Conservation (phyloP, 1,140 invertebrate species). For the Sycobia sp. region DNA sequence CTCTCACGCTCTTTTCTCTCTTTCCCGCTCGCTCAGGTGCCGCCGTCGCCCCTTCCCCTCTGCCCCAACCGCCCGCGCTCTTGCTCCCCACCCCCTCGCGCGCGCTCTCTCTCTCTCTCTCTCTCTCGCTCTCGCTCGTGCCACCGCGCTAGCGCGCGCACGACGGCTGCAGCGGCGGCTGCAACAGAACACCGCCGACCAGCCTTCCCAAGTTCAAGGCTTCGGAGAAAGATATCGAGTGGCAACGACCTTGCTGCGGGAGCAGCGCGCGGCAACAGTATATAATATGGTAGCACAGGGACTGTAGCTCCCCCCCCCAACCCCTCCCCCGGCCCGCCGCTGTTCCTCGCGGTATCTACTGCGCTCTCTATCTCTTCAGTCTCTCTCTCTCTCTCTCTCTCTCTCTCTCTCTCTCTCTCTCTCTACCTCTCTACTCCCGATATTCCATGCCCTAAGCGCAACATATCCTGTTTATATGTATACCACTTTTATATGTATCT, state of each 20-base stretch:
- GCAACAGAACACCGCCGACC: too few relatives aligned
- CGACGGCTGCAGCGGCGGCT: too few relatives aligned
- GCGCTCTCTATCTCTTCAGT: too few relatives aligned
- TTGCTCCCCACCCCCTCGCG: not conserved
- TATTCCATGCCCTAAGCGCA: too few relatives aligned
- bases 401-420: too few relatives aligned
- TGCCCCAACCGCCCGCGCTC: not conserved
- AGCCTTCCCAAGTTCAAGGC: slow-evolving; percentile 27
- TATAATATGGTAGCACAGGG: too few relatives aligned
- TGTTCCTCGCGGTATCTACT: not conserved
- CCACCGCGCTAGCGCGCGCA: not conserved
- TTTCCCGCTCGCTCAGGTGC: not conserved
- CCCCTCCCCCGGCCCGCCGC: not conserved
- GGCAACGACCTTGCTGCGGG: slow-evolving; percentile 27
- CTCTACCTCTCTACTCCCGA: too few relatives aligned
- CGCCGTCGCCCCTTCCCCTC: too few relatives aligned
- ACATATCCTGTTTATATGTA: too few relatives aligned
- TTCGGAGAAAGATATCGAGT: not conserved
- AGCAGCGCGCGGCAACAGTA: not conserved
- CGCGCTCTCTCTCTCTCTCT: not conserved
- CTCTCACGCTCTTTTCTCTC: not conserved
- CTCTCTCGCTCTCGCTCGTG: slow-evolving; percentile 9
- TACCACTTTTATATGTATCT: too few relatives aligned
- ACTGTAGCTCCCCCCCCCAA: not conserved
- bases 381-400: too few relatives aligned